Conservation (phyloP, 1,140 invertebrate species). For the Cotesia glomerata region DNA sequence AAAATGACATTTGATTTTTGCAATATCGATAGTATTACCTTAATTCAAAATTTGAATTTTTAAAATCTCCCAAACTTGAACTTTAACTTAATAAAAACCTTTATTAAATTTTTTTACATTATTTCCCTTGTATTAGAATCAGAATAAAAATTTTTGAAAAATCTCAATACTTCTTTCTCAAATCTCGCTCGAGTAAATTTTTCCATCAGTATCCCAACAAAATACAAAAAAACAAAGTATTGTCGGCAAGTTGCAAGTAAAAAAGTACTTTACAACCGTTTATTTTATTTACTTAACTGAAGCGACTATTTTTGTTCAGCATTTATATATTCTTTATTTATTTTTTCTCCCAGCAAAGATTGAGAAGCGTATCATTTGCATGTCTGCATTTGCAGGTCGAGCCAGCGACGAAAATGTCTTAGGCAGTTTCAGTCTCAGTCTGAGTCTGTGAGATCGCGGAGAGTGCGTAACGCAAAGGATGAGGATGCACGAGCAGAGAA, state of each 20-base stretch:
- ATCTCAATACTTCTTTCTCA: no score
- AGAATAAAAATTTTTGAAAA: no score
- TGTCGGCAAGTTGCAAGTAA: not conserved
- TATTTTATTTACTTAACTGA: not conserved
- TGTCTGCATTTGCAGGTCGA: conserved; percentile 20
- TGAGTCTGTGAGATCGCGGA: conserved; percentile 43
- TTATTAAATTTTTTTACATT: no score
- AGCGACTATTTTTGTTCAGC: not conserved
- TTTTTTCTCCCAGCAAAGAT: not conserved
- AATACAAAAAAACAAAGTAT: not conserved
- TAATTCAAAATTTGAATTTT: no score
- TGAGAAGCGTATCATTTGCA: conserved; percentile 15
- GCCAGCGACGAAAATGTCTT: conserved; percentile 6
- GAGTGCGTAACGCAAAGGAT: conserved; percentile 56
- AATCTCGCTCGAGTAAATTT: no score
- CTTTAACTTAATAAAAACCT: no score
- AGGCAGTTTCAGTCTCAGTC: not conserved
- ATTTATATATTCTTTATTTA: not conserved
- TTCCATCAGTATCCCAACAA: not conserved
- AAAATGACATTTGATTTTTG: no score
- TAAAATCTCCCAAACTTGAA: no score
- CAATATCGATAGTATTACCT: no score
- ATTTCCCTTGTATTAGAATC: no score
- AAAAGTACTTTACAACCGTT: not conserved
- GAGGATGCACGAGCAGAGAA: conserved; percentile 14